Base-by-base conservation (phyloP, 2,888 invertebrate genomes). In the Chrysotoxum bicinctum region DNA sequence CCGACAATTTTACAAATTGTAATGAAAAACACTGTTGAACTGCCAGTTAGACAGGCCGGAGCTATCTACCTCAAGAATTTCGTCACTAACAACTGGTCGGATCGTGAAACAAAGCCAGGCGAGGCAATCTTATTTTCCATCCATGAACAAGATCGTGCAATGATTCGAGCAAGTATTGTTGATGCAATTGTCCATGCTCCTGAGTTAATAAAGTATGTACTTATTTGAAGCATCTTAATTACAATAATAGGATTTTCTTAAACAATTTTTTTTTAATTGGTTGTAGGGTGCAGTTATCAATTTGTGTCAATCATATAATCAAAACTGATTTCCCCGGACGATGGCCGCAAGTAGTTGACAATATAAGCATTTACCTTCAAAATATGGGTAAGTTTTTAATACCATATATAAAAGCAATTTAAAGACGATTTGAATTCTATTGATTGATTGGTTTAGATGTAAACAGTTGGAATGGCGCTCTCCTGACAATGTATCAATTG, bases 31-130 rank as follows among this genome's bases (percentile, higher is more conserved):
- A 97, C 97, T 88, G 94, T 98, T 58, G 96, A 98, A 87, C 95
- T 97, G 94, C 97, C 98, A 87, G 96, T 98, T 0, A 93, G 99
- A 87, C 99, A 99, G 93, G 99, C 99, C 87, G 98, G 98, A 89
- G 99, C 97, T 45, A 97, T 99, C 88, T 99, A 98, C 93, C 93
- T 99, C 87, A 99, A 99, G 93, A 99, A 99, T 93, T 94, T 98
- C 90, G 93, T 99, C 75, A 95, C 95, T 32, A 95, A 95, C 89
- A 96, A 95, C 92, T 99, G 99, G 99, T 95, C 95, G 87, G 97
- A 97, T 88, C 94, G 95, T 88, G 97, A 97, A 89, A 93, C 93
- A 0, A 95, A 96, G 87, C 94, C 94, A 58, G 95, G 95, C 10
- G 95, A 95, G 87, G 94, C 95, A 4, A 93, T 95, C 77, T 95